These are phyloP conservation scores for Drosophila neocordata DNA, from an alignment of 1,140 invertebrate species.

Conservation along the genomic window DNA sequence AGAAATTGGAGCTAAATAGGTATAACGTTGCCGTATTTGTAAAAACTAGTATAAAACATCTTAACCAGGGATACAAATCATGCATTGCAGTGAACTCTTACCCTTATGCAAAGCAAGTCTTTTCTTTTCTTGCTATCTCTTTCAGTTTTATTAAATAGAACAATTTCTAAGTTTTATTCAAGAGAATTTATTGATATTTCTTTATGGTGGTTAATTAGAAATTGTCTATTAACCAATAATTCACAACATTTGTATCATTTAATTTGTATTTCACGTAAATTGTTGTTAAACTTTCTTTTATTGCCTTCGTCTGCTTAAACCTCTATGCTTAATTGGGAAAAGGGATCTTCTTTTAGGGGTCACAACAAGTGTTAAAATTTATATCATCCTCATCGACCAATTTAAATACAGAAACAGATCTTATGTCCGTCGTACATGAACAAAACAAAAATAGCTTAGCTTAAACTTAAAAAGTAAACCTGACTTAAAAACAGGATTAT, in stretches of 20 bases:
- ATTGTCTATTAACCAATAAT: not conserved
- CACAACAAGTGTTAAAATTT: conserved; percentile 1
- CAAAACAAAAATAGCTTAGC: conserved; percentile 55
- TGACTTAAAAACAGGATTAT: conserved; percentile 4
- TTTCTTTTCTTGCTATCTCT: not conserved
- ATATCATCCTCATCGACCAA: not conserved
- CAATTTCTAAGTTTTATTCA: not conserved
- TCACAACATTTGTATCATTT: not conserved
- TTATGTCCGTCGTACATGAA: conserved; percentile 12
- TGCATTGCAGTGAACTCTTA: too few species aligned
- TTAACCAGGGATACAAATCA: too few species aligned
- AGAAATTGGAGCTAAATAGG: too few species aligned
- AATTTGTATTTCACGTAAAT: not conserved
- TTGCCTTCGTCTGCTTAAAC: conserved; percentile 8
- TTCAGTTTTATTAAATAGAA: not conserved
- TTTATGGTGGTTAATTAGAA: not conserved
- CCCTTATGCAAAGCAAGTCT: too few species aligned
- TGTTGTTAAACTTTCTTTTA: conserved; percentile 7
- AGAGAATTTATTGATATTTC: not conserved
- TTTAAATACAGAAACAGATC: conserved; percentile 2
- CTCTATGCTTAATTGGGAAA: not conserved
- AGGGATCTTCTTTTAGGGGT: not conserved
- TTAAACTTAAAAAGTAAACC: conserved; percentile 53
- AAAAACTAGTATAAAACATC: too few species aligned
- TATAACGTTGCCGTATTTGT: too few species aligned